Conservation (phyloP, 2,797 vertebrate species). For the Jordanella pulchra region DNA sequence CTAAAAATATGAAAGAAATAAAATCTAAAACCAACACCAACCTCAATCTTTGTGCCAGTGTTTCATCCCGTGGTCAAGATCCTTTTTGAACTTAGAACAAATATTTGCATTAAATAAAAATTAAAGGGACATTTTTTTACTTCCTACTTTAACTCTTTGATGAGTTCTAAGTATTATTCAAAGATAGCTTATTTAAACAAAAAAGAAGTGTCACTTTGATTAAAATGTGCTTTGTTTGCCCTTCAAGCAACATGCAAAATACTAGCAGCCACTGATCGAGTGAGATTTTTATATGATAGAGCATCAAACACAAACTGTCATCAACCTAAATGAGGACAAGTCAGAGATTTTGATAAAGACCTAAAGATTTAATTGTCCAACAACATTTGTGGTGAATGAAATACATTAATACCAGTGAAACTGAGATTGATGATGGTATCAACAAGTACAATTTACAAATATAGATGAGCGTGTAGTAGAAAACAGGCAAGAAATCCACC, state of each 20-base stretch:
- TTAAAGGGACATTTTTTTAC: background rate
- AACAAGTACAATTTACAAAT: background rate
- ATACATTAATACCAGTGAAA: background rate
- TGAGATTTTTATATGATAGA: background rate
- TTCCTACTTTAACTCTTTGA: background rate
- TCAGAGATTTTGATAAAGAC: too few species aligned
- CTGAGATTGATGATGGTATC: background rate
- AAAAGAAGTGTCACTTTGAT: background rate
- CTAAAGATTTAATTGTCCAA: background rate
- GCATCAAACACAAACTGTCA: background rate
- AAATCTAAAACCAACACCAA: background rate
- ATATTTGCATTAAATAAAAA: too few species aligned
- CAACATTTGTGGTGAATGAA: background rate
- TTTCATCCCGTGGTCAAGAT: too few species aligned
- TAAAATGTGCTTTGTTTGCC: background rate
- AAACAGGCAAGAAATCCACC: too few species aligned
- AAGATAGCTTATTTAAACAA: background rate
- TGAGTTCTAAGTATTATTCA: background rate
- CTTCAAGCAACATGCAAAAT: background rate
- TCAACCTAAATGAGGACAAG: background rate
- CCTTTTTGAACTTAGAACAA: background rate
- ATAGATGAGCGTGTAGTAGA: too few species aligned
- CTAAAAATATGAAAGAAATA: background rate
- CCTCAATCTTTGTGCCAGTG: background rate
- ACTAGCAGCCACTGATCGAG: background rate